phyloP scores from a whole-genome alignment of 2,113 vertebrate genomes.

The Hydrochoerus hydrochaeris region DNA sequence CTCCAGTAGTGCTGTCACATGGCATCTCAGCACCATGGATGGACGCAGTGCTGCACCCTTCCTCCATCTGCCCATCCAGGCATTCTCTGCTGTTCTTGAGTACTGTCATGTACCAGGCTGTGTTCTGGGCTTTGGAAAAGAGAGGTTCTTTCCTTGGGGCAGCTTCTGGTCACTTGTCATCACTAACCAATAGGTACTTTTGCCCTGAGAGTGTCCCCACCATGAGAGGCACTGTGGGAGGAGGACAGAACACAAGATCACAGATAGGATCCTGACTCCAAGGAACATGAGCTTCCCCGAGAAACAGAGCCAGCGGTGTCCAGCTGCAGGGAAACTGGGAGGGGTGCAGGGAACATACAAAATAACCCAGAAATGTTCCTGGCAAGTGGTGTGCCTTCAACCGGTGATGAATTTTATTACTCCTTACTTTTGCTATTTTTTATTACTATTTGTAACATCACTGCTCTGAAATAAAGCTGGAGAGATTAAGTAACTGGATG shows the following conservation, averaged over 20 bases:
- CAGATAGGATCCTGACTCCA: neutral
- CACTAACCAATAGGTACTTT: neutral
- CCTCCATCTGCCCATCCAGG: neutral
- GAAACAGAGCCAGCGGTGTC: neutral
- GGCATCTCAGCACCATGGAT: fast-evolving
- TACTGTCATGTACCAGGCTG: neutral
- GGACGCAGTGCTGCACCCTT: neutral
- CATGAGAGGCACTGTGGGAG: neutral
- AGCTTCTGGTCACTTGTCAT: neutral
- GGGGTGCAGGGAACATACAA: neutral
- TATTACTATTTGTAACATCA: neutral
- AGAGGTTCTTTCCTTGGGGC: neutral
- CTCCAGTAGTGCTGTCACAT: neutral
- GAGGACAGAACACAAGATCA: neutral
- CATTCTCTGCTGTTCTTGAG: neutral
- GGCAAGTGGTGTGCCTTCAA: neutral
- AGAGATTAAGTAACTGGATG: neutral
- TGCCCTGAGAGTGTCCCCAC: neutral
- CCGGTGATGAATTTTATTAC: neutral
- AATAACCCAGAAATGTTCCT: neutral
- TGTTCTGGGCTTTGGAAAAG: neutral
- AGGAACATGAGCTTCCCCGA: neutral
- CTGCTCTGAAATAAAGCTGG: neutral
- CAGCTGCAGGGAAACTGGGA: neutral
- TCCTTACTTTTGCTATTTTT: neutral